Conservation (phyloP, 1,140 invertebrate genomes). For the Aphaenogaster rudis region DNA sequence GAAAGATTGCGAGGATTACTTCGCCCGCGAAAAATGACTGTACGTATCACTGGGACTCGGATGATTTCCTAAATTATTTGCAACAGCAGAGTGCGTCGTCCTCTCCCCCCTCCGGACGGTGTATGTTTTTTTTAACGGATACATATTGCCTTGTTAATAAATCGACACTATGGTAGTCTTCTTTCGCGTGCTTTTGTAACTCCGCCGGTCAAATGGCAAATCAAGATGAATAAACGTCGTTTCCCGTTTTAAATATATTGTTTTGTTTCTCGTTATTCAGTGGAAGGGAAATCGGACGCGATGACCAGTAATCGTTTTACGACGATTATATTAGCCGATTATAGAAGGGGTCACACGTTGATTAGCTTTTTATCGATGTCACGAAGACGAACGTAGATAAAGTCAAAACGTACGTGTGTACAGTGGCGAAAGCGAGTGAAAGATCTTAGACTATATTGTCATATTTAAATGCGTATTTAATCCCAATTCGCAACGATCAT, state of each 20-base stretch:
- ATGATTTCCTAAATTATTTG: conserved; percentile 57
- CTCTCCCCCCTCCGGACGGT: not conserved
- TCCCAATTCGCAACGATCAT: conserved; percentile 73
- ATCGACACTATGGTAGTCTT: conserved; percentile 65
- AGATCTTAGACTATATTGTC: conserved; percentile 80
- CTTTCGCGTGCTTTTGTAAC: conserved; percentile 72
- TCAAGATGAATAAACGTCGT: conserved; percentile 37
- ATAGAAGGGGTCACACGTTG: not conserved
- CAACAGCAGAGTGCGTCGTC: conserved; percentile 23
- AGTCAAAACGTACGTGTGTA: conserved; percentile 72
- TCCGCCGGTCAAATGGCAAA: conserved; percentile 40
- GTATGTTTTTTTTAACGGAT: conserved; percentile 59
- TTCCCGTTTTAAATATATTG: conserved; percentile 34
- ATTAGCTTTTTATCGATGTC: conserved; percentile 59
- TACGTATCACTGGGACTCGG: conserved; percentile 40
- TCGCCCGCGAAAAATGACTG: conserved; percentile 2
- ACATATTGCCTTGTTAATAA: conserved; percentile 58
- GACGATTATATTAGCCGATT: conserved; percentile 29
- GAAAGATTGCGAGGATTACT: conserved; percentile 1
- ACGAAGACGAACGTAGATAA: conserved; percentile 72
- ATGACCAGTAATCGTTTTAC: conserved; percentile 37
- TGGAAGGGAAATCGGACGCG: not conserved
- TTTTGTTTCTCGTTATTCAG: conserved; percentile 36
- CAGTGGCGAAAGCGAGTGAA: conserved; percentile 66
- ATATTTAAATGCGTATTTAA: conserved; percentile 83